These are phyloP conservation scores for Cranoglanis bouderius DNA, from an alignment of 2,113 vertebrate genomes.

Conservation along the genomic window DNA sequence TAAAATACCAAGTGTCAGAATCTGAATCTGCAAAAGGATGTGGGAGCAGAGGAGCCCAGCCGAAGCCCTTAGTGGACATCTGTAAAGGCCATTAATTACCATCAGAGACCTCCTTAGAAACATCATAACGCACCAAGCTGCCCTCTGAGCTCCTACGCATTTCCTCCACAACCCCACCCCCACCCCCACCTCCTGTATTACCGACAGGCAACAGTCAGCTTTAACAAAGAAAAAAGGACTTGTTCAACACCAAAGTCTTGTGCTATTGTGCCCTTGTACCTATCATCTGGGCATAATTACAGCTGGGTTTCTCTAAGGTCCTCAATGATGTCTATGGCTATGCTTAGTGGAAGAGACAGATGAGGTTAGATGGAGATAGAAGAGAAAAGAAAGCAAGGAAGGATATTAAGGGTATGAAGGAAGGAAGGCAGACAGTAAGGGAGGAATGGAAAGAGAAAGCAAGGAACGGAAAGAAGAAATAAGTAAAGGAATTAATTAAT, in stretches of 20 bases:
- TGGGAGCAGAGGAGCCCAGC: neutral
- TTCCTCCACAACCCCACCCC: neutral
- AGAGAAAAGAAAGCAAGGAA: neutral
- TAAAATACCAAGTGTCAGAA: slow-evolving; percentile 11
- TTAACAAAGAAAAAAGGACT: neutral
- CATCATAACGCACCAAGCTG: neutral
- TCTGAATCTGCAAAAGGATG: slow-evolving; percentile 4
- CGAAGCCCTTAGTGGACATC: neutral
- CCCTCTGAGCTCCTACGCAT: neutral
- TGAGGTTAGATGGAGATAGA: neutral
- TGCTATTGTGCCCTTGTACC: neutral
- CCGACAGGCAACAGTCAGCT: neutral
- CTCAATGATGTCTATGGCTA: neutral
- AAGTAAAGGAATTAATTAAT: neutral
- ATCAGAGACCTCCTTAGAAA: slow-evolving; percentile 23
- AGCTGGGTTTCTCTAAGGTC: neutral
- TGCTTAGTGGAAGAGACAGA: neutral
- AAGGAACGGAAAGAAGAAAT: neutral
- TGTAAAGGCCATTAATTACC: slow-evolving; percentile 38
- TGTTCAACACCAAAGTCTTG: neutral
- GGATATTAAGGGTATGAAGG: too few relatives aligned
- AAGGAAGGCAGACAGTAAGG: neutral
- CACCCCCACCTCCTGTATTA: neutral
- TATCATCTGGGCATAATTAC: slow-evolving; percentile 8
- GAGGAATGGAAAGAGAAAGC: neutral